phyloP scores from a whole-genome alignment of 2,888 invertebrate species.

The Diarsia brunnea region DNA sequence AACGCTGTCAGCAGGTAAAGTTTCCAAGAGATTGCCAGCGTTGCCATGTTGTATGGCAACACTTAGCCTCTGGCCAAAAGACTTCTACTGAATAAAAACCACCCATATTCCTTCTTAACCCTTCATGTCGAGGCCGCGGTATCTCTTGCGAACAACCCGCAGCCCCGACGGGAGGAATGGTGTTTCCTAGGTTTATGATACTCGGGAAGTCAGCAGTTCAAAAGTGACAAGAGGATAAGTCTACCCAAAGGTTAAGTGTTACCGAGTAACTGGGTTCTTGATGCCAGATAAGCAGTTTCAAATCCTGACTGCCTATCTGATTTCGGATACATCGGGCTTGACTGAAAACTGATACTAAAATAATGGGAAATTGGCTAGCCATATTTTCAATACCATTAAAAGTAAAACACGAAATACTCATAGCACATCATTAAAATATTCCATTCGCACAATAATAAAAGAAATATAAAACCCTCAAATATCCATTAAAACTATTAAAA shows the following conservation, averaged over 20 bases:
- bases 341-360: neutral
- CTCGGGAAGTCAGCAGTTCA: neutral
- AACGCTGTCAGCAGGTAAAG: too few species aligned
- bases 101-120: too few species aligned
- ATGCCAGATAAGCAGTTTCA: neutral
- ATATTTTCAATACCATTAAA: neutral
- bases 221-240: neutral
- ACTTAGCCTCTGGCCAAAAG: too few species aligned
- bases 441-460: conserved; percentile 42
- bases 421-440: conserved; percentile 27
- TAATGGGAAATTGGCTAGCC: neutral
- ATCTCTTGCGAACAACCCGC: too few species aligned
- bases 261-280: neutral
- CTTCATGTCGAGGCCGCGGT: too few species aligned
- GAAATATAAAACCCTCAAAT: conserved; percentile 42
- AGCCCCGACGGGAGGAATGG: too few species aligned
- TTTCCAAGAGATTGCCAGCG: too few species aligned
- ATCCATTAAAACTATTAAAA: conserved; percentile 63
- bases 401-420: conserved; percentile 6
- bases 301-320: neutral
- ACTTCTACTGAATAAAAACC: too few species aligned
- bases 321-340: neutral
- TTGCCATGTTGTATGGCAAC: too few species aligned
- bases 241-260: neutral
- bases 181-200: neutral